These are phyloP conservation scores for Caenorhabditis afra DNA, from an alignment of 2,888 invertebrate genomes.

Conservation along the genomic window DNA sequence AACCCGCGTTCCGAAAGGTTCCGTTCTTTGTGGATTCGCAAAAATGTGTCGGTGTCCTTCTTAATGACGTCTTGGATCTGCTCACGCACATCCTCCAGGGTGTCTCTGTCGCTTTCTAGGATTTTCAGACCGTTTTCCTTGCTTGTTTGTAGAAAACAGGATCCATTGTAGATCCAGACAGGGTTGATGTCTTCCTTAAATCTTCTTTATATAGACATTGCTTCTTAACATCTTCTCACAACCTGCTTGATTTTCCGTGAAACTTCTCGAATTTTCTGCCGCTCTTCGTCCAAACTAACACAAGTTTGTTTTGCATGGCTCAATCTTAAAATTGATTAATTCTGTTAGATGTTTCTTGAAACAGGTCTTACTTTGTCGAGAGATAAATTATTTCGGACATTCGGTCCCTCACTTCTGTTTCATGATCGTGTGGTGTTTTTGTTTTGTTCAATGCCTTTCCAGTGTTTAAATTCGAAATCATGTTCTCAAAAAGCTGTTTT, in stretches of 20 bases:
- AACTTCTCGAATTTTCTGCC: conserved; percentile 50
- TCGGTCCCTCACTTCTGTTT: conserved; percentile 22
- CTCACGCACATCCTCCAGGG: conserved; percentile 29
- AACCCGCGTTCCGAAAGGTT: conserved; percentile 50
- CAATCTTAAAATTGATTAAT: conserved; percentile 13
- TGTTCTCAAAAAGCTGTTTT: conserved; percentile 23
- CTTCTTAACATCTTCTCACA: background rate
- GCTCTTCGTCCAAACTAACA: conserved; percentile 42
- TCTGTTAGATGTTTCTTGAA: background rate
- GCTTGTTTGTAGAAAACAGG: conserved; percentile 43
- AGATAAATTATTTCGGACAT: conserved; percentile 37
- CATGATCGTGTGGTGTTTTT: conserved; percentile 27
- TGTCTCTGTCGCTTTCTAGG: conserved; percentile 39
- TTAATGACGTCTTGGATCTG: conserved; percentile 43
- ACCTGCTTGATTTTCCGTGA: conserved; percentile 40
- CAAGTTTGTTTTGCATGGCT: conserved; percentile 43
- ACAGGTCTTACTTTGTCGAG: conserved; percentile 15
- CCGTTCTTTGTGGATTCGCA: conserved; percentile 38
- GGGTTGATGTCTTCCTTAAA: conserved; percentile 47
- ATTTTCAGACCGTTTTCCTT: conserved; percentile 40
- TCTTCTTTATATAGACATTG: background rate
- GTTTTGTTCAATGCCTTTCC: conserved; percentile 26
- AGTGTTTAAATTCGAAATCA: conserved; percentile 17
- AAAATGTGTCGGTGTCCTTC: conserved; percentile 51
- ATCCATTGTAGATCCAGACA: conserved; percentile 54